phyloP scores from a whole-genome alignment of 2,888 invertebrate genomes.

The Dione vanillae region DNA sequence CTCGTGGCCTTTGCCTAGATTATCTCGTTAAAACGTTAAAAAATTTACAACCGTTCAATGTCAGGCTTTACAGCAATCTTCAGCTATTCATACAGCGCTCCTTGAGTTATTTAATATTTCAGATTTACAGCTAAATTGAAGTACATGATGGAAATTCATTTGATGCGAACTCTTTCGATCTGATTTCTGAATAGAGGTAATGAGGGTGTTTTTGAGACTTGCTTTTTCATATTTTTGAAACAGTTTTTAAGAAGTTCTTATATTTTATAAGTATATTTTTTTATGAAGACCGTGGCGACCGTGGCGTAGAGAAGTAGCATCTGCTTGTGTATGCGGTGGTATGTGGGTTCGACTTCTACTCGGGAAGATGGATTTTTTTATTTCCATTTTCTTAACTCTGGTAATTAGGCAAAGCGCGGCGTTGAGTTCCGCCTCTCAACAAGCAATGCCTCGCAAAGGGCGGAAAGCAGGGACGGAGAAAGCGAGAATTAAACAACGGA shows the following conservation, averaged over 20 bases:
- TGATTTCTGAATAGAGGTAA: constrained; percentile 34
- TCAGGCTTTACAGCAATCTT: constrained; percentile 30
- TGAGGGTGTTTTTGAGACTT: constrained; percentile 31
- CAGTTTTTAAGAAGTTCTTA: background rate
- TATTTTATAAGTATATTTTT: background rate
- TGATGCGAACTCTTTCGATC: constrained; percentile 36
- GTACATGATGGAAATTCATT: constrained; percentile 33
- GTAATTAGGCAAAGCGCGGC: no score
- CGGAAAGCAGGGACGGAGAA: no score
- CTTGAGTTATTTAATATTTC: constrained; percentile 37
- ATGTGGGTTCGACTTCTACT: no score
- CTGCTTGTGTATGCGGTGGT: no score
- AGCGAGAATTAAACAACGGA: no score
- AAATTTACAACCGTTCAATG: constrained; percentile 7
- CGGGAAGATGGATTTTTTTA: no score
- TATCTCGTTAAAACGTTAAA: constrained; percentile 2
- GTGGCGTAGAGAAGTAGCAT: no score
- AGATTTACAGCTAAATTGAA: constrained; percentile 36
- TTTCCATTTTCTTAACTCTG: no score
- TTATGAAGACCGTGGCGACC: no score
- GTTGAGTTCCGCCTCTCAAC: no score
- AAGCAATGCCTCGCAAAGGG: no score
- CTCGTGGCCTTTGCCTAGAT: constrained; percentile 3
- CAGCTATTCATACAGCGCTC: constrained; percentile 28
- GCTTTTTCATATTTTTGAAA: constrained; percentile 20